Evolutionary conservation across 2,888 invertebrate genomes (phyloP), one percentile per base, ranked within the genome.

Genomic region (Campoletis raptor): DNA sequence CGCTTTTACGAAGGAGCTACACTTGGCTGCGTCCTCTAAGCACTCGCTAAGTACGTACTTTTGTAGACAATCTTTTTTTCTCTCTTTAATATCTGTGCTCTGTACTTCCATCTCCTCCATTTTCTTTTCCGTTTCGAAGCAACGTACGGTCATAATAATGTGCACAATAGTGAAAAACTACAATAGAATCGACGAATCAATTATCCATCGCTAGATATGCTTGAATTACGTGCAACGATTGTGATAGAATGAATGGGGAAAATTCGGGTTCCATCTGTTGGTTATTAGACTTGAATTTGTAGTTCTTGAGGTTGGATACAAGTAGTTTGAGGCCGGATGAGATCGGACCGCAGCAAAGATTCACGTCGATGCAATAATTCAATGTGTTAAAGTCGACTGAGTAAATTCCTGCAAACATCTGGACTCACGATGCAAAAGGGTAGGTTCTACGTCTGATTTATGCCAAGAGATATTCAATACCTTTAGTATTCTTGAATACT

Each of bases 11-110:
- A 91, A 92, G 94, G 94, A 93, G 94, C 93, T 93, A 92, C 89
- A 93, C 90, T 92, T 87, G 89, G 93, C 89, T 92, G 93, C 90
- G 57, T 88, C 85, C 86, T 83, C 86, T 94, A 93, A 94, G 90
- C 88, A 89, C 90, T 89, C 90, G 91, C 91, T 92, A 94, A 94
- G 91, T 92, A 93, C 90, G 90, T 92, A 91, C 90, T 91, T 30
- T 30, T 91, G 91, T 90, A 90, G 90, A 89, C 91, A 90, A 89
- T 92, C 90, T 92, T 93, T 93, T 85, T 90, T 86, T 36, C 54
- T 36, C 36, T 57, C 36, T 45, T 57, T 37, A 90, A 90, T 91
- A 79, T 86, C 76, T 83, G 87, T 86, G n/a, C 57, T 78, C 77
- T 45, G 45, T 64, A 30, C 52, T 78, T 84, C 83, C 69, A 78